Evolutionary conservation across 2,797 vertebrate species (phyloP).

Genomic region (Parambassis ranga): DNA sequence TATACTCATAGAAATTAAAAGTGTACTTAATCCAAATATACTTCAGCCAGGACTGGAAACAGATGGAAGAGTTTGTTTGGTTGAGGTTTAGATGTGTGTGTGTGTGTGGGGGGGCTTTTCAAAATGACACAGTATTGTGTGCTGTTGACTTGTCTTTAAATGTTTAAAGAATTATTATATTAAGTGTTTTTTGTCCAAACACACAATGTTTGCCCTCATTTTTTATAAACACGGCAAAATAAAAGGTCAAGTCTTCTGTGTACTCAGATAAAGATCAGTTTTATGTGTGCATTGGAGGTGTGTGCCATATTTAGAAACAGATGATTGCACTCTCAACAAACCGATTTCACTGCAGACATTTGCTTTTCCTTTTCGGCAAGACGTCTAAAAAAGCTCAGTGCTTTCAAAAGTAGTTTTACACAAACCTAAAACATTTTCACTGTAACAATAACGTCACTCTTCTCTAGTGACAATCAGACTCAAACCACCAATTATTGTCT

Average conservation of each 20-base stretch:
- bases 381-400: too few species aligned
- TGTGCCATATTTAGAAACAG: slow-evolving; percentile 27
- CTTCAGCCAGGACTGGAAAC: background rate
- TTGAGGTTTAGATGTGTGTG: background rate
- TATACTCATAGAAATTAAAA: slow-evolving; percentile 21
- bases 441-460: background rate
- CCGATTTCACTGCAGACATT: too few species aligned
- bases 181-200: background rate
- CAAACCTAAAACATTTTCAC: too few species aligned
- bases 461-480: slow-evolving; percentile 11
- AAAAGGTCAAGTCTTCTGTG: slow-evolving; percentile 18
- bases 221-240: slow-evolving; percentile 16
- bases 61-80: background rate
- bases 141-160: background rate
- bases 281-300: slow-evolving; percentile 37
- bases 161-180: background rate
- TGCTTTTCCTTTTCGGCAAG: too few species aligned
- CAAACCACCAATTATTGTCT: slow-evolving; percentile 26
- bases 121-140: background rate
- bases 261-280: slow-evolving; percentile 38
- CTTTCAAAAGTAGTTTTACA: too few species aligned
- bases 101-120: background rate
- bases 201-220: slow-evolving; percentile 2
- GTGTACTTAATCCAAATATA: slow-evolving; percentile 6
- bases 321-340: slow-evolving; percentile 28